A percentile compares a stretch with the other conserved stretches of the same genome.
phyloP scores from a whole-genome alignment of 2,113 vertebrate species.

The Cavia aperea region DNA sequence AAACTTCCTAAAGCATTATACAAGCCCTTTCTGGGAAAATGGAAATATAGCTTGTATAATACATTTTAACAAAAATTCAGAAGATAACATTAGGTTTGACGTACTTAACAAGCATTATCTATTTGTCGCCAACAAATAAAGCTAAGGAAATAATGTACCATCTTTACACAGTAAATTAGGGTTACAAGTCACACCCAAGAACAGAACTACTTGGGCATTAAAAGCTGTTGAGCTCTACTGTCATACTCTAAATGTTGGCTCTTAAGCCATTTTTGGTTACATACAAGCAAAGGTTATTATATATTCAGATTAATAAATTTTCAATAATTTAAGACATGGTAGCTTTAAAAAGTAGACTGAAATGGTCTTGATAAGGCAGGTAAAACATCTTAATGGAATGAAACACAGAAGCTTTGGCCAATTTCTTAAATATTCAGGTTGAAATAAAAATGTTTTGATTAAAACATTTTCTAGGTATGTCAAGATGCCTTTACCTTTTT shows the following conservation, averaged over 20 bases:
- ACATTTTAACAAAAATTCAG: conserved; percentile 90
- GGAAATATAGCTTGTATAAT: conserved; percentile 90
- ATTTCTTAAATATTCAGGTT: conserved; percentile 69
- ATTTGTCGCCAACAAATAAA: conserved; percentile 96
- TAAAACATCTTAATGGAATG: conserved; percentile 85
- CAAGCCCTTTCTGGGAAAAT: conserved; percentile 95
- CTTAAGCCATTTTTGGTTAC: conserved; percentile 92
- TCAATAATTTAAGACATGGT: conserved; percentile 97
- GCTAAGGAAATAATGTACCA: conserved; percentile 99
- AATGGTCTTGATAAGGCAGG: conserved; percentile 93
- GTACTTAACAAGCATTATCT: conserved; percentile 98
- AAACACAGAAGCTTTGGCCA: conserved; percentile 77
- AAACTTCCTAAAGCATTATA: conserved; percentile 91
- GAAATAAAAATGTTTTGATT: conserved; percentile 72
- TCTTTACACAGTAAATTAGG: conserved; percentile 99
- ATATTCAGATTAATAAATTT: conserved; percentile 92
- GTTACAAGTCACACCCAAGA: conserved; percentile 99
- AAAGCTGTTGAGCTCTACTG: conserved; percentile 92
- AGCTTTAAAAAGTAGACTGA: conserved; percentile 84
- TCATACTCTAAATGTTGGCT: conserved; percentile 93
- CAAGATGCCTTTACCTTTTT: conserved; percentile 63
- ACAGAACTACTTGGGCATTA: conserved; percentile 99
- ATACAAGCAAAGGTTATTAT: conserved; percentile 94
- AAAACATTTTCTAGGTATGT: conserved; percentile 65
- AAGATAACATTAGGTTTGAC: conserved; percentile 91